Conservation (phyloP, 2,113 vertebrate species). For the Ictalurus punctatus region DNA sequence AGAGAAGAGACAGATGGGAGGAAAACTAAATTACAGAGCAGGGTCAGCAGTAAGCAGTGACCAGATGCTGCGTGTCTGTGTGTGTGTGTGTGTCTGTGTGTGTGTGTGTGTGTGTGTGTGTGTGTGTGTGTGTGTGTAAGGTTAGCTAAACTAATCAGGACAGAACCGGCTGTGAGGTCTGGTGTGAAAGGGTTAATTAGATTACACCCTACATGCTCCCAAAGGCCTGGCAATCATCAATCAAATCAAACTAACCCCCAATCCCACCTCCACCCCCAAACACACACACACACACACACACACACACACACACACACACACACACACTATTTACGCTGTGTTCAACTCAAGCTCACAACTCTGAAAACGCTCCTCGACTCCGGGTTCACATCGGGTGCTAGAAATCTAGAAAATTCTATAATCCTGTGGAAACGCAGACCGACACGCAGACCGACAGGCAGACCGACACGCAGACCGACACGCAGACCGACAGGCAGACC, state of each 20-base stretch:
- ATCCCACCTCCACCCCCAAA: not conserved
- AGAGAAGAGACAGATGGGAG: not conserved
- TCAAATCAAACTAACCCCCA: not conserved
- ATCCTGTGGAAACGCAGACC: not conserved
- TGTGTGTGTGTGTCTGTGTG: not conserved
- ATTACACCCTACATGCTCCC: not conserved
- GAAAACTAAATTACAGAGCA: conserved; percentile 12
- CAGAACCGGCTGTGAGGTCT: not conserved
- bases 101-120: not conserved
- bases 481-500: not conserved
- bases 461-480: not conserved
- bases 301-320: not conserved
- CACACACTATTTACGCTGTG: not conserved
- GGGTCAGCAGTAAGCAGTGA: not conserved
- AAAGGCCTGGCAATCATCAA: not conserved
- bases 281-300: not conserved
- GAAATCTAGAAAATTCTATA: not conserved
- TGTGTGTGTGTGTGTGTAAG: not conserved
- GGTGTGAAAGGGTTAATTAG: conserved; percentile 21
- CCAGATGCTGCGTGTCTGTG: not conserved
- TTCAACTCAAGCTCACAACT: not conserved
- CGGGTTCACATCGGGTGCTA: too few relatives aligned
- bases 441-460: not conserved
- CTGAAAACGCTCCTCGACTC: not conserved
- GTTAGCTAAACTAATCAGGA: conserved; percentile 27